phyloP scores from a whole-genome alignment of 2,113 vertebrate species.

The Lates calcarifer region DNA sequence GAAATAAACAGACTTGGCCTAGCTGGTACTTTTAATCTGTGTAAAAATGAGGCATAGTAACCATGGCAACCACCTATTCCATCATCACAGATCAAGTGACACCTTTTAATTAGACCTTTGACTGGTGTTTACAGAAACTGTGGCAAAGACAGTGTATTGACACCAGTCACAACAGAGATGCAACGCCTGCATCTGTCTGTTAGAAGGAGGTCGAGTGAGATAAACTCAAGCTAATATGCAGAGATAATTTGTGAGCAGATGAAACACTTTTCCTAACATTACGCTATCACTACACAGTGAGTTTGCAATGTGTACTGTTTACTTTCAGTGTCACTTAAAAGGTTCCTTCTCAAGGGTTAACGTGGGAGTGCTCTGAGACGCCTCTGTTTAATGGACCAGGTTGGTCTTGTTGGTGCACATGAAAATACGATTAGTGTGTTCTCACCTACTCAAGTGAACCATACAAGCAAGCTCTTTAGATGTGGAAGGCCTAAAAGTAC shows the following conservation, averaged over 20 bases:
- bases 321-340: constrained; percentile 21
- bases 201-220: neutral
- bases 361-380: constrained; percentile 15
- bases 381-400: constrained; percentile 40
- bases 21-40: neutral
- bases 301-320: constrained; percentile 5
- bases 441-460: constrained; percentile 25
- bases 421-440: constrained; percentile 21
- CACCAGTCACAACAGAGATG: neutral
- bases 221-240: neutral
- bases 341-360: constrained; percentile 9
- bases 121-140: neutral
- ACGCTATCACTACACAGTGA: neutral
- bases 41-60: constrained; percentile 6
- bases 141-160: neutral
- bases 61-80: neutral
- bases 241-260: neutral
- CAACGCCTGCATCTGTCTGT: neutral
- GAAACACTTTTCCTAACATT: neutral
- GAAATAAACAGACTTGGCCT: neutral
- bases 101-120: constrained; percentile 21
- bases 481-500: neutral
- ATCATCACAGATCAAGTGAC: constrained; percentile 5
- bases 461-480: neutral
- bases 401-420: constrained; percentile 11